Evolutionary conservation across 37 sponge, comb jelly and placozoan species (phyloP).

Genomic region (Crambe crambe): DNA sequence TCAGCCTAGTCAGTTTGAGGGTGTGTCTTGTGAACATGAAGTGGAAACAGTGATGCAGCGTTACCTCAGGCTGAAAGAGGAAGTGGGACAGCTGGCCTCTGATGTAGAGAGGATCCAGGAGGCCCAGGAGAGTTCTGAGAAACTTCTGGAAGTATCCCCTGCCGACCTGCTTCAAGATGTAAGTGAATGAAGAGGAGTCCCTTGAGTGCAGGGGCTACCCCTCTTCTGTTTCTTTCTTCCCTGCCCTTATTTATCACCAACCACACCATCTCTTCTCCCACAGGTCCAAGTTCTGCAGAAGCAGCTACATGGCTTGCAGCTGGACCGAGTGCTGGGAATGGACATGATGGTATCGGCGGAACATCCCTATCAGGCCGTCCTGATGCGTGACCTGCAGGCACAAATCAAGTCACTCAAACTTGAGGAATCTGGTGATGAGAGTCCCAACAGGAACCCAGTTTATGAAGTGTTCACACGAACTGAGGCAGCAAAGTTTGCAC

Average conservation of each 20-base stretch:
- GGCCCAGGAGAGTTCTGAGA: slow-evolving; percentile 28
- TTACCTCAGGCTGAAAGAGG: slow-evolving; percentile 65
- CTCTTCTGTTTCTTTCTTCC: background rate
- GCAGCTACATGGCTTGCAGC: slow-evolving; percentile 50
- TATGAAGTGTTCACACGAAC: slow-evolving; percentile 57
- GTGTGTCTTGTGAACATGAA: slow-evolving; percentile 13
- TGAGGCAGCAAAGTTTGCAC: slow-evolving; percentile 63
- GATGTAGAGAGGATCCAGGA: slow-evolving; percentile 52
- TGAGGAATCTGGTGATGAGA: background rate
- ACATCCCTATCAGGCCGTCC: slow-evolving; percentile 31
- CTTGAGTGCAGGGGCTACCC: background rate
- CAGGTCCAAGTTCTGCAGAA: slow-evolving; percentile 62
- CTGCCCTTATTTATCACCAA: background rate
- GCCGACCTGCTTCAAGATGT: slow-evolving; percentile 54
- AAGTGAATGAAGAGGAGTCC: background rate
- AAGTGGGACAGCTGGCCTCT: slow-evolving; percentile 48
- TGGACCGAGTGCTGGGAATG: slow-evolving; percentile 31
- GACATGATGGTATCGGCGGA: slow-evolving; percentile 1
- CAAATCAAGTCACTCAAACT: slow-evolving; percentile 50
- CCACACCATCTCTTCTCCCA: background rate
- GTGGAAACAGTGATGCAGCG: slow-evolving; percentile 60
- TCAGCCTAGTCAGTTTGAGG: slow-evolving; percentile 39
- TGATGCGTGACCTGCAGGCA: slow-evolving; percentile 56
- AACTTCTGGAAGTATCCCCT: slow-evolving; percentile 26
- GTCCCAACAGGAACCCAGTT: background rate